Base-by-base conservation (phyloP, 2,888 invertebrate genomes). In the Epistrophe eligans region DNA sequence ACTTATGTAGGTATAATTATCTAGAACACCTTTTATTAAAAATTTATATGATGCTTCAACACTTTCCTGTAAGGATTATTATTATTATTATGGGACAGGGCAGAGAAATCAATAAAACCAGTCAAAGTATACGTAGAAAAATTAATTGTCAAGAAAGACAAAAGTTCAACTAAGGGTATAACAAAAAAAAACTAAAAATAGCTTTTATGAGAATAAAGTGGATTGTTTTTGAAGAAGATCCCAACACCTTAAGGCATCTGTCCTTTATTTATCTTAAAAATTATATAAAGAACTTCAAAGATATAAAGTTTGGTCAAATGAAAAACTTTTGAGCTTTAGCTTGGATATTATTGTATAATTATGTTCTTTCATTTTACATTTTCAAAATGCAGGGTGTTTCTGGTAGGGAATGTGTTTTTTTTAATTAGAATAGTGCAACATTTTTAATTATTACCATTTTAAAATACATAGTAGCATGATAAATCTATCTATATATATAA, bases 281-380 rank as follows among this genome's bases (percentile, higher is more conserved):
- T 62, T 40, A 24, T 24, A 24, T 24, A 9, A 62, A 62, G 40
- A 24, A 62, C 62, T 62, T 40, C 40, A 62, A 62, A 62, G 62
- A 43, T 62, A 43, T 62, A 62, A 62, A 62, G 62, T 62, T 62
- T 15, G 62, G 40, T 62, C 62, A 62, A 19, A 62, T 24, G 40
- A 40, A 62, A 62, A 62, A 62, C 19, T 62, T 60, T 60, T 60
- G 8, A 40, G 17, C 7, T 40, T 40, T 24, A 43, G 24, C 13
- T 17, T 13, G 60, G 4, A 38, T 60, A 38, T 60, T 0, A 19
- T 40, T 40, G 40, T 13, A 19, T 32, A 10, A 8, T 40, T 40
- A 8, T 13, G 4, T 43, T 19, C 28, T 52, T 52, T 52, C 5
- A 24, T 5, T 3, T 55, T 2, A 35, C 1, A n/a, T 35, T 57